Percentiles rank a stretch among this genome's conserved stretches.
phyloP scores from a whole-genome alignment of 2,113 vertebrate genomes.

The Felis chaus region DNA sequence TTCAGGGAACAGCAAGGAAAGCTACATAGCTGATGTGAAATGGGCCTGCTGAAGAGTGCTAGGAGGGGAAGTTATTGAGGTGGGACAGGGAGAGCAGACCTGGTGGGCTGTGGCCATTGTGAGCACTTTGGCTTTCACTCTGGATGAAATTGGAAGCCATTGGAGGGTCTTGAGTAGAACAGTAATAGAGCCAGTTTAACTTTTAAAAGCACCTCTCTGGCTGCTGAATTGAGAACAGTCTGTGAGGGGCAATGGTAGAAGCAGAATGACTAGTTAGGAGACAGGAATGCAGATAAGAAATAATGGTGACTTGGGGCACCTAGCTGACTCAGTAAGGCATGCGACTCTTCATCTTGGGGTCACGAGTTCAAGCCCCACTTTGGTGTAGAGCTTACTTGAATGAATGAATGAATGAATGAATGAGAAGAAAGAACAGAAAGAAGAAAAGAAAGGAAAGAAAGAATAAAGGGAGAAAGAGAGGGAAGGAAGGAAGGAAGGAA shows the following conservation, averaged over 20 bases:
- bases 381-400: neutral
- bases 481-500: too few relatives aligned
- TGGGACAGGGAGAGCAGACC: neutral
- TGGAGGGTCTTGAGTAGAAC: neutral
- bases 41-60: neutral
- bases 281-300: neutral
- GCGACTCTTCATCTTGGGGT: neutral
- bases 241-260: neutral
- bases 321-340: neutral
- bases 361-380: neutral
- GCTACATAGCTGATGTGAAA: neutral
- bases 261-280: neutral
- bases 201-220: neutral
- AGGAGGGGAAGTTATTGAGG: neutral
- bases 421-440: neutral
- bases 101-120: too few relatives aligned
- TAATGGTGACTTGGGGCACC: neutral
- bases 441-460: neutral
- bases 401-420: neutral
- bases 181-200: neutral
- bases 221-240: neutral
- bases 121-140: neutral
- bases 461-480: neutral
- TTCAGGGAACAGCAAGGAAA: neutral
- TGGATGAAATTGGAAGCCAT: neutral